Evolutionary conservation across 2,888 invertebrate genomes (phyloP), one percentile per base, ranked within the genome.

Genomic region (Hipparchia sbordonii): DNA sequence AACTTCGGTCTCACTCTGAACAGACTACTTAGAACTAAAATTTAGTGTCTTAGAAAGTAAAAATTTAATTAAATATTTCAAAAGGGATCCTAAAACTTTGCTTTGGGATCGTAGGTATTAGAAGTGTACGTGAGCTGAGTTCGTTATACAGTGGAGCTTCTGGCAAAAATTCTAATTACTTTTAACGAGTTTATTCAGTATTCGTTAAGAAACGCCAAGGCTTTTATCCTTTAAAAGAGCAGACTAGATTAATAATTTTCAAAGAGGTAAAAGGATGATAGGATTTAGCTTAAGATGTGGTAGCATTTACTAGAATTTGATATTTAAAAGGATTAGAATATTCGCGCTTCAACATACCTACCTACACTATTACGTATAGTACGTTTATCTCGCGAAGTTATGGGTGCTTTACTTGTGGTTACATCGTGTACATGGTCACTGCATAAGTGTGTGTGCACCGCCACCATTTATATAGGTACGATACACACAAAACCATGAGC

Each of bases 131-230:
- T 69, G 69, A 69, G 48, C 60, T 8, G 59, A 59, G 59, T 59
- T 67, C 56, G 13, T 67, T 68, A 12, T 59, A 68, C 46, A 33
- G 48, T 33, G 48, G 48, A 48, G 48, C 59, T 65, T 48, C 48
- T 9, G n/a, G 60, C 39, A 69, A 69, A 69, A 69, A 69, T 67
- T 68, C 67, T 68, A 68, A 68, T 59, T 68, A 68, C 67, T 59
- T 68, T 68, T 68, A 59, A 68, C 67, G 67, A 68, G 67, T 48
- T 68, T 59, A 68, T 59, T 68, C 67, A 68, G 67, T 68, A 68
- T 68, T 68, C 59, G 67, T 59, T 68, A 59, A 60, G 67, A 67
- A 68, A 48, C 67, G 57, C 48, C 48, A 33, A 65, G 48, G 59
- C 59, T 68, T 67, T 68, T 68, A 68, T 68, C 67, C 48, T 68